Percentiles rank a stretch among this genome's conserved stretches.
Conservation (phyloP, 2,797 vertebrate genomes). For the Kryptolebias ocellatus region DNA sequence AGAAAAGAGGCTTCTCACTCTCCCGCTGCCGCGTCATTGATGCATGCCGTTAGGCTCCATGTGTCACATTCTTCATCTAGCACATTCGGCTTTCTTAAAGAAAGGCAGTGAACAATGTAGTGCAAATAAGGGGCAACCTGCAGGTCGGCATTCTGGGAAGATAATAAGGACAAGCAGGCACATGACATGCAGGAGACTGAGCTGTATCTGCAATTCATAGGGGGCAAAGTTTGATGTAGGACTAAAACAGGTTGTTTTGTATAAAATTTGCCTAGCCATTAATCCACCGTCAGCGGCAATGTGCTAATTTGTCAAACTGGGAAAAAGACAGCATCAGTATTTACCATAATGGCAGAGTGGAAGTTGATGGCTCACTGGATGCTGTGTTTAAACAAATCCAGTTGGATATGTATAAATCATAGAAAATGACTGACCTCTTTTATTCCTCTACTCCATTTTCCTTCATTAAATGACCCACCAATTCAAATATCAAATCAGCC, state of each 20-base stretch:
- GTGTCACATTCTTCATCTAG: conserved; percentile 59
- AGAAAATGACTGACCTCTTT: conserved; percentile 6
- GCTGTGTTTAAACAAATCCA: conserved; percentile 25
- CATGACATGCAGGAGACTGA: conserved; percentile 20
- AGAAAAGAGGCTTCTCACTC: conserved; percentile 46
- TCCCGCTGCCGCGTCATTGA: conserved; percentile 57
- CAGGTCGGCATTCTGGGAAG: conserved; percentile 36
- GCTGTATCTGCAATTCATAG: conserved; percentile 34
- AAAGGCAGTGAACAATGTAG: conserved; percentile 37
- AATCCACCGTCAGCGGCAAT: conserved; percentile 12
- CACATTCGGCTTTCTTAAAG: conserved; percentile 37
- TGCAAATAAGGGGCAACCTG: conserved; percentile 56
- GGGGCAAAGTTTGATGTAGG: conserved; percentile 36
- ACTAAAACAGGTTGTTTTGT: conserved; percentile 25
- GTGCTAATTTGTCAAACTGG: conserved; percentile 42
- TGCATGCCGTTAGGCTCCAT: conserved; percentile 58
- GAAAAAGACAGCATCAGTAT: conserved; percentile 15
- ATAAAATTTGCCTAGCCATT: conserved; percentile 9
- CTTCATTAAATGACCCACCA: conserved; percentile 30
- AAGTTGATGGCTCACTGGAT: conserved; percentile 18
- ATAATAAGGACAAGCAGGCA: conserved; percentile 46
- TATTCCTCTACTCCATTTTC: background rate
- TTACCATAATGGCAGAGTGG: conserved; percentile 29
- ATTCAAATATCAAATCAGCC: conserved; percentile 31
- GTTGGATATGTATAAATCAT: conserved; percentile 21